Evolutionary conservation across 1,140 invertebrate genomes (phyloP).

Genomic region (Steinernema khuongi): DNA sequence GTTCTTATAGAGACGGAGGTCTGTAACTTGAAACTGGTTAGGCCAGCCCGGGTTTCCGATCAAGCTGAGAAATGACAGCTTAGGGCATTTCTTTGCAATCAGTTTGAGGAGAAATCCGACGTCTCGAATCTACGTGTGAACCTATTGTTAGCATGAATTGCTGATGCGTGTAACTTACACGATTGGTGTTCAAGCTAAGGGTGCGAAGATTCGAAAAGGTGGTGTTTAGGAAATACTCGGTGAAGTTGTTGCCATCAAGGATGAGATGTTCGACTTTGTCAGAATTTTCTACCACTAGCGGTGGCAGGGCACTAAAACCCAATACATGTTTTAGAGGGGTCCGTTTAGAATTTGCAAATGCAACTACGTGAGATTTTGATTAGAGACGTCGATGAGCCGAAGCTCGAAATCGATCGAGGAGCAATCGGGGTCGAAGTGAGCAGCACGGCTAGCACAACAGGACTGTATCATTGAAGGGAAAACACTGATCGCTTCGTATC

Average conservation of each 20-base stretch:
- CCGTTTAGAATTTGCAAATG: not conserved
- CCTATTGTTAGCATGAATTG: not conserved
- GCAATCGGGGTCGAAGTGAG: not conserved
- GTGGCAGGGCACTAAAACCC: conserved; percentile 19
- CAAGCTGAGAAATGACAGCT: conserved; percentile 37
- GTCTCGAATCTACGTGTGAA: conserved; percentile 34
- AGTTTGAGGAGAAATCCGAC: conserved; percentile 38
- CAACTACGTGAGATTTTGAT: conserved; percentile 2
- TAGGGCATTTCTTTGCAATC: conserved; percentile 40
- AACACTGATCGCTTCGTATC: not conserved
- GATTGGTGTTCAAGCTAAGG: conserved; percentile 41
- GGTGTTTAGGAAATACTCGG: conserved; percentile 34
- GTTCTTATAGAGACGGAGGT: conserved; percentile 13
- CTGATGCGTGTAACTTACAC: conserved; percentile 18
- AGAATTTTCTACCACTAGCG: conserved; percentile 19
- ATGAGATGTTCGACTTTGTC: conserved; percentile 44
- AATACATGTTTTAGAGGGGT: not conserved
- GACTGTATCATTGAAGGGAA: conserved; percentile 13
- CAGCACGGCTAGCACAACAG: conserved; percentile 2
- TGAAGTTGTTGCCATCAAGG: conserved; percentile 43
- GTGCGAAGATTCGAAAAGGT: conserved; percentile 34
- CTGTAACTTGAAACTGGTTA: conserved; percentile 29
- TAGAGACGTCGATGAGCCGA: conserved; percentile 9
- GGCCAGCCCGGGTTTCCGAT: conserved; percentile 48
- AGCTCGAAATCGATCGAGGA: conserved; percentile 14